Conservation (phyloP, 2,888 invertebrate species). For the Hedychridium roseum region DNA sequence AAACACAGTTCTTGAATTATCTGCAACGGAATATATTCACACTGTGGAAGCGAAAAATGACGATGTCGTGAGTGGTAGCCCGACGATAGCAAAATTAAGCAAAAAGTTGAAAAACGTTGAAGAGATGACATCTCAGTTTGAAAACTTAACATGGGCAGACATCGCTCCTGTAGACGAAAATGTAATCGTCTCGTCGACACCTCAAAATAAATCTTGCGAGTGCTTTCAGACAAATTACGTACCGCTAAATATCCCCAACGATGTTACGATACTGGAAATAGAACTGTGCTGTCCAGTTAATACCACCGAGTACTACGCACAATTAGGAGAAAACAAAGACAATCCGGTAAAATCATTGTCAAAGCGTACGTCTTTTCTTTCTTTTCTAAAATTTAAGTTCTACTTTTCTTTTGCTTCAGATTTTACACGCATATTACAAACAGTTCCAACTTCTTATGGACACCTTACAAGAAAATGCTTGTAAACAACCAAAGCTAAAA, state of each 20-base stretch:
- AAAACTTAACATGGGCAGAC: conserved; percentile 20
- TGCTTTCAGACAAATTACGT: conserved; percentile 12
- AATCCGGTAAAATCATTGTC: no score
- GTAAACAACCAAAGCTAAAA: conserved; percentile 62
- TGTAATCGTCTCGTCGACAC: conserved; percentile 14
- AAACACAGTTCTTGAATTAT: no score
- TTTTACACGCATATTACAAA: conserved; percentile 14
- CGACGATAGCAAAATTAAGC: neutral
- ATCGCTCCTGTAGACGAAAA: neutral
- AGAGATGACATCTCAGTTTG: conserved; percentile 12
- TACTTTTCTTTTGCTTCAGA: conserved; percentile 10
- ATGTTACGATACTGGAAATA: conserved; percentile 25
- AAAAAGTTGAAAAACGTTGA: no score
- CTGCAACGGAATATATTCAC: no score
- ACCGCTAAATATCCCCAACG: conserved; percentile 19
- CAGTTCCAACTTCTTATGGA: conserved; percentile 65
- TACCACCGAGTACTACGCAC: conserved; percentile 12
- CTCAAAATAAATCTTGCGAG: conserved; percentile 12
- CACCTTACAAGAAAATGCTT: conserved; percentile 65
- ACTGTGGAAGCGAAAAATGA: no score
- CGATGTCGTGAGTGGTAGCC: conserved; percentile 14
- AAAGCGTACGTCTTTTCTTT: no score
- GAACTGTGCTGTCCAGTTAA: conserved; percentile 16
- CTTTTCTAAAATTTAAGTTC: no score
- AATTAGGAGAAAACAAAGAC: conserved; percentile 26